Evolutionary conservation across 2,113 vertebrate genomes (phyloP).

Genomic region (Sphyrna mokarran): DNA sequence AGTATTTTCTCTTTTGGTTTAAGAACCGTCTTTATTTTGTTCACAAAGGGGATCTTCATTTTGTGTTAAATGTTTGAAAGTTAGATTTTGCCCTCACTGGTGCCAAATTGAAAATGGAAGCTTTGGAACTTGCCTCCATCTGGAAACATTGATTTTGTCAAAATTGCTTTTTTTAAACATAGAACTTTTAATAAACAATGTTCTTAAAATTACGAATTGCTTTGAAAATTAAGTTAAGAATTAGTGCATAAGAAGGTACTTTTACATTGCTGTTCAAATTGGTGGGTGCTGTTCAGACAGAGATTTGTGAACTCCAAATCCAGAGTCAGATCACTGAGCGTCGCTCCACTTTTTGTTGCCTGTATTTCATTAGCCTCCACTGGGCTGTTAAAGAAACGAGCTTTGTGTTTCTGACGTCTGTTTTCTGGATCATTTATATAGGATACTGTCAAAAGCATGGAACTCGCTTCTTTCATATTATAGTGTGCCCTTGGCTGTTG

Average conservation of each 20-base stretch:
- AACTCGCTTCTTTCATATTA: neutral
- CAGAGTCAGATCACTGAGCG: neutral
- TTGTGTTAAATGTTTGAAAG: neutral
- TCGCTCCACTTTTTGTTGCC: neutral
- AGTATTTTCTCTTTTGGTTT: neutral
- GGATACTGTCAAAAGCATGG: neutral
- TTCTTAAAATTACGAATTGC: neutral
- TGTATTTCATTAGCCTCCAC: neutral
- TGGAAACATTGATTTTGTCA: neutral
- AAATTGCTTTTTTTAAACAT: neutral
- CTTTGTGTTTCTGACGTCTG: neutral
- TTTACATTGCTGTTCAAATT: neutral
- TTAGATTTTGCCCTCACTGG: neutral
- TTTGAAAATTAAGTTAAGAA: neutral
- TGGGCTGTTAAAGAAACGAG: neutral
- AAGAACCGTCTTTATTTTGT: neutral
- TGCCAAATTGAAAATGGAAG: neutral
- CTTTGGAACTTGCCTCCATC: neutral
- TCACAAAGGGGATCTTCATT: neutral
- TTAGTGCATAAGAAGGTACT: neutral
- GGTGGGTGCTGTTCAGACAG: neutral
- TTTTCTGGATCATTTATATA: neutral
- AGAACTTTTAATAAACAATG: neutral
- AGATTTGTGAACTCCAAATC: neutral
- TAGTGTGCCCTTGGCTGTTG: neutral